Conservation (phyloP, 2,113 vertebrate genomes). For the Rhineura floridana region DNA sequence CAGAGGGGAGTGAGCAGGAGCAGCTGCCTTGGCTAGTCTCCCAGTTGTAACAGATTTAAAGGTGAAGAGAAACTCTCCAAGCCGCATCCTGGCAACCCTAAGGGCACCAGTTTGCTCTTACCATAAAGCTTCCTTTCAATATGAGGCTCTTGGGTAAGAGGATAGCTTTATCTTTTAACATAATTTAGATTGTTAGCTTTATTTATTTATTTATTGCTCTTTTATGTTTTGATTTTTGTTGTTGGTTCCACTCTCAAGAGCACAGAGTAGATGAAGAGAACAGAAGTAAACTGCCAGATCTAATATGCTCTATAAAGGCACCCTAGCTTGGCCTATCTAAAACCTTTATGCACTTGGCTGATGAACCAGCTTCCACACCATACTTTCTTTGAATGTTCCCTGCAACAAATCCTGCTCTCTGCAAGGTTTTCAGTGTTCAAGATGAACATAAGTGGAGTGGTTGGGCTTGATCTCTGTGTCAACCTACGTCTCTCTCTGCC, state of each 20-base stretch:
- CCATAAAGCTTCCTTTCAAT: neutral
- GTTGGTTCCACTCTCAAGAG: too few relatives aligned
- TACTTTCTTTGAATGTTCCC: neutral
- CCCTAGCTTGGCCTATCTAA: fast-evolving
- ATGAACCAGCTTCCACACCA: fast-evolving
- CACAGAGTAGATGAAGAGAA: neutral
- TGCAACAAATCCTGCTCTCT: neutral
- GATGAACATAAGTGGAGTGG: slow-evolving; percentile 5
- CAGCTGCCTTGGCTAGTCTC: neutral
- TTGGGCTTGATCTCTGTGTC: slow-evolving; percentile 20
- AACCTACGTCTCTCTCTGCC: neutral
- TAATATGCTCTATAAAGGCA: too few relatives aligned
- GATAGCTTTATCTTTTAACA: neutral
- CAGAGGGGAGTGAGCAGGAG: neutral
- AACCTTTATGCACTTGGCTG: neutral
- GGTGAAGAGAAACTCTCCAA: neutral
- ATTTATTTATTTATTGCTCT: neutral
- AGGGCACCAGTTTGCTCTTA: neutral
- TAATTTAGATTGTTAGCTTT: neutral
- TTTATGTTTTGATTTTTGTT: neutral
- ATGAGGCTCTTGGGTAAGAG: too few relatives aligned
- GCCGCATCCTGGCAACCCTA: neutral
- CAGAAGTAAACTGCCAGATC: neutral
- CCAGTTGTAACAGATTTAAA: neutral
- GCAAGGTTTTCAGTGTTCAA: neutral